Conservation (phyloP, 2,113 vertebrate genomes). For the Ancistrus triradiatus region DNA sequence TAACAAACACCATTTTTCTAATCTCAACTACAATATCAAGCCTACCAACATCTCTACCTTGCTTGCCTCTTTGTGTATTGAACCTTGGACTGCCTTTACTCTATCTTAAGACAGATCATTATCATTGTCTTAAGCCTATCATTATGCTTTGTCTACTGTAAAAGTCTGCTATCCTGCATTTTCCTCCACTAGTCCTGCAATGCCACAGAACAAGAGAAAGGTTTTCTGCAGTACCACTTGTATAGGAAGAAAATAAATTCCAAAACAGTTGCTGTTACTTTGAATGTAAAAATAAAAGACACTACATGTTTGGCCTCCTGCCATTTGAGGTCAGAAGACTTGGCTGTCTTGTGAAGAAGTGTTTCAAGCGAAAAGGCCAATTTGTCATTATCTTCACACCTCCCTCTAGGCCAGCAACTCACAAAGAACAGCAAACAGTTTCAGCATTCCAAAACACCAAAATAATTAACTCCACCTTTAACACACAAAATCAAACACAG, state of each 20-base stretch:
- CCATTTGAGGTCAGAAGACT: slow-evolving; percentile 15
- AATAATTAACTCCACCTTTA: not conserved
- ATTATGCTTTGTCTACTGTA: no score
- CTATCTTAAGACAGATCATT: no score
- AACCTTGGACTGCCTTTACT: no score
- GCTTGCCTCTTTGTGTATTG: no score
- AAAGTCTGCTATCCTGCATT: no score
- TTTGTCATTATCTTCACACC: slow-evolving; percentile 3
- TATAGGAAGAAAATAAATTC: not conserved
- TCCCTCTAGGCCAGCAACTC: not conserved
- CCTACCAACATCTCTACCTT: no score
- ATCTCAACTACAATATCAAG: no score
- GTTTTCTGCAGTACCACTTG: not conserved
- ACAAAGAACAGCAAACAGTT: slow-evolving; percentile 1
- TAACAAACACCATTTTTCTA: no score
- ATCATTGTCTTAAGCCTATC: no score
- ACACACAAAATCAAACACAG: not conserved
- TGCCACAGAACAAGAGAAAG: slow-evolving; percentile 1
- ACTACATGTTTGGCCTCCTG: slow-evolving; percentile 21
- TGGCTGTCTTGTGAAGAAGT: not conserved
- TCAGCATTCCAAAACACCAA: not conserved
- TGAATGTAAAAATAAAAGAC: not conserved
- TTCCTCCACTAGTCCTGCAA: no score
- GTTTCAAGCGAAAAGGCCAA: not conserved
- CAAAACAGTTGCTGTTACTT: no score